Base-by-base conservation (phyloP, 2,888 invertebrate genomes). In the Amblyjoppa fuscipennis region DNA sequence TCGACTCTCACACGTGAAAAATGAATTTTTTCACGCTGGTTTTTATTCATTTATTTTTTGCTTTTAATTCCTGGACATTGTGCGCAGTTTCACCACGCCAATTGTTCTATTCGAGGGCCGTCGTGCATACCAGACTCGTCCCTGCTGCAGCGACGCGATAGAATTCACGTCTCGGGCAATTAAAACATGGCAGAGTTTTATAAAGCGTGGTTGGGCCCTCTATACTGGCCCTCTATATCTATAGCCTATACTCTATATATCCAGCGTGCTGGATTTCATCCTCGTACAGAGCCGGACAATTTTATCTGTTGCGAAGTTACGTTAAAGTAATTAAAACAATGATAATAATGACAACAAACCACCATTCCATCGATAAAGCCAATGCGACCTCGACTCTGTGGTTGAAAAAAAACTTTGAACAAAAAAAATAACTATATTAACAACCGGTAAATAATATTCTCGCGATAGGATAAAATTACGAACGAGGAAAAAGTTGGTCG, bases 81-180 rank as follows among this genome's bases (percentile, higher is more conserved):
- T 45, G 49, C 16, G 6, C 34, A 53, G 34, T 28, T 41, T 41
- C 34, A 28, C 25, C 56, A 6, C 53, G 68, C 53, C 38, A 53
- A 77, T 56, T 77, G 68, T 77, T 68, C 53, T 38, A 68, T 56
- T 56, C 56, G 68, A 25, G 49, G 68, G 9, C 16, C 2, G 68
- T 25, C 51, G 34, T 20, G 76, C 51, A 53, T 66, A 34, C 25
- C 73, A 6, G 16, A 16, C 28, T 13, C 38, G 31, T 31, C 13
- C 61, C 25, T 28, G 28, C 7, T 25, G 7, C 59, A 59, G 59
- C 28, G 28, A 25, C 13, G 41, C 28, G 59, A 38, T 38, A 28
- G 59, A 74, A 74, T 61, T 25, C 45, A 28, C 41, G 28, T 25
- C 41, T 41, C 68, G 20, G 9, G 56, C 41, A 68, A 77, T 68